Base-by-base conservation (phyloP, 2,888 invertebrate genomes). In the Xylophagus ater region DNA sequence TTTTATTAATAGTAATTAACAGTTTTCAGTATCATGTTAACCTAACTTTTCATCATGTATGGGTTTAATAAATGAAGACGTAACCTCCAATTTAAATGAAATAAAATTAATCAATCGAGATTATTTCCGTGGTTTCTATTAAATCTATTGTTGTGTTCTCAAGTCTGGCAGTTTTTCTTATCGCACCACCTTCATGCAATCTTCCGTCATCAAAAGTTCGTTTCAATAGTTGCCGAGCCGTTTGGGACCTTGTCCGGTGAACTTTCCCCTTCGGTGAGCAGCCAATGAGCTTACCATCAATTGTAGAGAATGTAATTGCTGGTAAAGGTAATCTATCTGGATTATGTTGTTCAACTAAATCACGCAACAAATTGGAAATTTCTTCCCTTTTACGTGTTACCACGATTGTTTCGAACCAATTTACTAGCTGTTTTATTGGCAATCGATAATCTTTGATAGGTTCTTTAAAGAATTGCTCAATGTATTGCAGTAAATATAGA, bases 401-500 rank as follows among this genome's bases (percentile, higher is more conserved):
- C 4, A 77, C 69, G 43, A 86, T 78, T 55, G 83, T 81, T 46
- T 83, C 78, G 60, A 94, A 94, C 94, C 93, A 94, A 55, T 76
- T 76, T 37, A 75, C 71, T 44, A 93, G 65, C 45, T 81, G 76
- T 59, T 81, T 81, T 51, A 93, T 87, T 18, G 93, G 92, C 49
- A 86, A 67, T 35, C 74, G 67, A 56, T 84, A 93, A 62, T 89
- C 84, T 49, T 72, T 69, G 39, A 93, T 76, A 1, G 92, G 90
- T 55, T 78, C 76, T 72, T 80, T 76, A 63, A 94, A 93, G 68
- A 98, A 96, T 44, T 84, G 84, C 67, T 98, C 96, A 4, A 90
- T 92, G 70, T 94, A 98, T 61, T 97, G 93, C 38, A 98, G 68
- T 42, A 97, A 71, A 65, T 86, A 98, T 10, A 97, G 69, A 1